Conservation (phyloP, 1,140 invertebrate genomes). For the Delia radicum region DNA sequence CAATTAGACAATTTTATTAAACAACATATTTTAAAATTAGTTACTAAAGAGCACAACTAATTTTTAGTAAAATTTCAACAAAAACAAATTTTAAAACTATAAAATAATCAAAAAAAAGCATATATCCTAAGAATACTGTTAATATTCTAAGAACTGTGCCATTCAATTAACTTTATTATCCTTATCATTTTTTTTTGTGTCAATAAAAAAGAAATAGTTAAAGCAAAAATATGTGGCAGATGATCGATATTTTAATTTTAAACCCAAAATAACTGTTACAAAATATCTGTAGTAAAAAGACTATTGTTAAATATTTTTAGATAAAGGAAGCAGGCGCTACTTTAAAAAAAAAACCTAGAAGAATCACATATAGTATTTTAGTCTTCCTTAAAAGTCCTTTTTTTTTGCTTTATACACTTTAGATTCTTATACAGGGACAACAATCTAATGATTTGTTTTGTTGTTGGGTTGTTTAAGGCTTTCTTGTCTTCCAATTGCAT, state of each 20-base stretch:
- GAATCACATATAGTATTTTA: too few relatives aligned
- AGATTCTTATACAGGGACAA: too few relatives aligned
- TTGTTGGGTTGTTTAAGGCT: too few relatives aligned
- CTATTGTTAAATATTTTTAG: too few relatives aligned
- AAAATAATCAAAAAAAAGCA: not conserved
- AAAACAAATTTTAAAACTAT: not conserved
- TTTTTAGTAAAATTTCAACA: not conserved
- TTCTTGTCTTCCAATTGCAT: constrained; percentile 1
- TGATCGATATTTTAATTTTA: constrained; percentile 12
- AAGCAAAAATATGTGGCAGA: not conserved
- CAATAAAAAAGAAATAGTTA: not conserved
- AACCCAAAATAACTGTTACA: too few relatives aligned
- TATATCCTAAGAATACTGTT: not conserved
- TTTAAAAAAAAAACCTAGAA: too few relatives aligned
- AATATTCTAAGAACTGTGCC: not conserved
- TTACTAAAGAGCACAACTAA: constrained; percentile 10
- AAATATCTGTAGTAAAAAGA: too few relatives aligned
- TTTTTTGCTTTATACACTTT: too few relatives aligned
- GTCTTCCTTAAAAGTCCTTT: too few relatives aligned
- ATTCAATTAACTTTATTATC: constrained; percentile 18
- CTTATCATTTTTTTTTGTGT: constrained; percentile 19
- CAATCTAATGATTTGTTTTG: too few relatives aligned
- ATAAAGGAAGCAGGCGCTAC: too few relatives aligned
- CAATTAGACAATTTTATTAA: not conserved
- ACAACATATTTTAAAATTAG: too few relatives aligned